phyloP scores from a whole-genome alignment of 2,888 invertebrate genomes.

The Piscicola geometra region DNA sequence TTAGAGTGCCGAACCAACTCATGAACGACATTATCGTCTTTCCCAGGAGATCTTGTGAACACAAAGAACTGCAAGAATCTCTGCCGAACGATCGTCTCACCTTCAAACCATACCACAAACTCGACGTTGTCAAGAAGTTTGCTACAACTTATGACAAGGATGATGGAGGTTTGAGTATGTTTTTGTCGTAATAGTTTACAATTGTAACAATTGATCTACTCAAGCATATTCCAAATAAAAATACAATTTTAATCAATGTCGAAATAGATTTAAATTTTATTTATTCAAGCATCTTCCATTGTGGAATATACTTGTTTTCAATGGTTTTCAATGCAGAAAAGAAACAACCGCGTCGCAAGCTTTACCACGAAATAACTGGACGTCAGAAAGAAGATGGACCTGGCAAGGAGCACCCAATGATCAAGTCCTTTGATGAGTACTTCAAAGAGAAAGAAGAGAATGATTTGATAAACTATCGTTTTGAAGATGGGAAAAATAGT shows the following conservation, averaged over 20 bases:
- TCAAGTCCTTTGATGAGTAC: not conserved
- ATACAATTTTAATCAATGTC: not conserved
- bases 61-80: not conserved
- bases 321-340: no score
- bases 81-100: not conserved
- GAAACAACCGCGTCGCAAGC: not conserved
- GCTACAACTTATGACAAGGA: not conserved
- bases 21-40: not conserved
- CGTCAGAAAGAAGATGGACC: not conserved
- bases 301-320: not conserved
- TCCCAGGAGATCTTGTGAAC: not conserved
- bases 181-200: no score
- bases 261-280: not conserved
- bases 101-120: not conserved
- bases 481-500: slow-evolving; percentile 5
- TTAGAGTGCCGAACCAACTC: not conserved
- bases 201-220: no score
- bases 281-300: not conserved
- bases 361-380: slow-evolving; percentile 8
- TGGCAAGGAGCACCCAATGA: not conserved
- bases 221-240: no score
- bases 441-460: not conserved
- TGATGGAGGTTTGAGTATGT: not conserved
- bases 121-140: not conserved
- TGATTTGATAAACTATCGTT: not conserved